Conservation (phyloP, 2,797 vertebrate species). For the Glossophaga mutica region DNA sequence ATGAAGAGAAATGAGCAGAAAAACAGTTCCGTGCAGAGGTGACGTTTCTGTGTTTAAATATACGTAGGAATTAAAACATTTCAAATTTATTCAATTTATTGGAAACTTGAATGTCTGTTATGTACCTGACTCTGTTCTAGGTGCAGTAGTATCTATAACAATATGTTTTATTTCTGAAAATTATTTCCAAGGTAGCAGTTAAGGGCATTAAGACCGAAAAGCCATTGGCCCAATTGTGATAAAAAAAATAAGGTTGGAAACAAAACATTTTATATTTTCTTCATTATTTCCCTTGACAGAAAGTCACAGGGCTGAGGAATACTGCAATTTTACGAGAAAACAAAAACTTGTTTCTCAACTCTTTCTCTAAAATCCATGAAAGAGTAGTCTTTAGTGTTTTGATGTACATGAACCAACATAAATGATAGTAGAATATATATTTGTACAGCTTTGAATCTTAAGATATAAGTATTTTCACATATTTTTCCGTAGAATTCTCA, state of each 20-base stretch:
- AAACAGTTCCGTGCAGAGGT: neutral
- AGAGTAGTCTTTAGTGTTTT: conserved; percentile 22
- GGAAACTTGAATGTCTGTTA: neutral
- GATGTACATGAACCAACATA: neutral
- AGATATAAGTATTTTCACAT: neutral
- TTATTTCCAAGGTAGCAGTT: conserved; percentile 15
- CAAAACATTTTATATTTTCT: conserved; percentile 1
- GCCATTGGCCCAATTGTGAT: neutral
- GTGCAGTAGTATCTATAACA: neutral
- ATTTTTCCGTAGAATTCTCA: neutral
- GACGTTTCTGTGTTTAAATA: neutral
- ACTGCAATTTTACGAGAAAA: neutral
- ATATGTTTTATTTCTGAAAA: conserved; percentile 27
- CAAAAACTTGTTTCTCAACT: neutral
- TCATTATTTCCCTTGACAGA: neutral
- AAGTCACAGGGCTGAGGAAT: neutral
- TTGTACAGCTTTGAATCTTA: neutral
- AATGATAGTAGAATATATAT: neutral
- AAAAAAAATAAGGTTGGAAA: neutral
- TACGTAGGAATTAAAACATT: neutral
- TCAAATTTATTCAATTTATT: conserved; percentile 3
- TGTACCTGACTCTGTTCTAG: neutral
- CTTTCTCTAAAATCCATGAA: conserved; percentile 6
- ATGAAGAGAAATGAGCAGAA: neutral
- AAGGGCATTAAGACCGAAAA: conserved; percentile 37